Percentiles rank a stretch among this genome's conserved stretches.
Conservation (phyloP, 2,888 invertebrate species). For the Lampropteryx suffumata region DNA sequence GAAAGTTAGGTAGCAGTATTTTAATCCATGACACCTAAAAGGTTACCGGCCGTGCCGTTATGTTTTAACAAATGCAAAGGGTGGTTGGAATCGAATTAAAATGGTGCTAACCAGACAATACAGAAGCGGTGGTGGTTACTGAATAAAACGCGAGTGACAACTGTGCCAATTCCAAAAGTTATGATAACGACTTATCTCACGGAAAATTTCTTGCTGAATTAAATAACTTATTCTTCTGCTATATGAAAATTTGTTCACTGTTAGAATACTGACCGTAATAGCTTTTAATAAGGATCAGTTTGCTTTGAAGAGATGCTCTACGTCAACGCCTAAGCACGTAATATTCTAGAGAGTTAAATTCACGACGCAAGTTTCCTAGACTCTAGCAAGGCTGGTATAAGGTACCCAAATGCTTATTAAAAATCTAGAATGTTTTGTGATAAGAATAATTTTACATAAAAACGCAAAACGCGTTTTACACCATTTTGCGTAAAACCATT, state of each 20-base stretch:
- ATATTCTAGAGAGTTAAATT: constrained; percentile 29
- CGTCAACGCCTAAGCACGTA: constrained; percentile 10
- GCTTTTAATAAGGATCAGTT: constrained; percentile 13
- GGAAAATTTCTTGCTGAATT: constrained; percentile 26
- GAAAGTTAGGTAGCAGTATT: too few relatives aligned
- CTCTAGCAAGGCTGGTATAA: constrained; percentile 3
- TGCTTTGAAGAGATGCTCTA: background rate
- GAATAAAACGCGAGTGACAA: background rate
- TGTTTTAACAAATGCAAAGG: too few relatives aligned
- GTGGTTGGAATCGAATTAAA: too few relatives aligned
- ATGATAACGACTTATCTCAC: constrained; percentile 11
- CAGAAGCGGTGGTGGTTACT: background rate
- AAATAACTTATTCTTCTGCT: constrained; percentile 18
- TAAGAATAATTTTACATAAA: background rate
- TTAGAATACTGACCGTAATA: constrained; percentile 10
- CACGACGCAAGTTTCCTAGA: constrained; percentile 24
- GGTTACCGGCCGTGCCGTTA: too few relatives aligned
- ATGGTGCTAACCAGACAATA: too few relatives aligned
- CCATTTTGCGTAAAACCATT: background rate
- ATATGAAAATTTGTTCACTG: background rate
- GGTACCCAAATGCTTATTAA: background rate
- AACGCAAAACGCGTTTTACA: background rate
- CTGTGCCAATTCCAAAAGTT: constrained; percentile 6
- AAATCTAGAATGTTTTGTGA: constrained; percentile 3
- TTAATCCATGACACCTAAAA: too few relatives aligned